Conservation (phyloP, 2,113 vertebrate species). For the Cyprinodon variegatus region DNA sequence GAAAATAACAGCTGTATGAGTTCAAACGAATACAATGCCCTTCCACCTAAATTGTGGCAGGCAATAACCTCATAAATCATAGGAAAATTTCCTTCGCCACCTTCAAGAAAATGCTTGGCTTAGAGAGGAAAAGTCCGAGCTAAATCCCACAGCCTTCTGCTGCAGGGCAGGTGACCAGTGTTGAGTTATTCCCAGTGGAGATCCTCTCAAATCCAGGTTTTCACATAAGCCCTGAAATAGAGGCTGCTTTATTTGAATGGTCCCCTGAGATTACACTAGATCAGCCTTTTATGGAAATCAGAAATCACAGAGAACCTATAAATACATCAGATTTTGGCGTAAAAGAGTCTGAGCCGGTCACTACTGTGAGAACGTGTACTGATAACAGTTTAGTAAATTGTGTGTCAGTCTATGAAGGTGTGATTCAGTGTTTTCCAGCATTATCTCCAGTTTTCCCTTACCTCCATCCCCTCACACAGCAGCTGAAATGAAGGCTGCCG, state of each 20-base stretch:
- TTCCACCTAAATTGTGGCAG: not conserved
- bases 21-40: conserved; percentile 5
- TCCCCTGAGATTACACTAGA: not conserved
- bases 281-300: conserved; percentile 7
- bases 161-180: conserved; percentile 10
- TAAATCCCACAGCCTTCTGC: conserved; percentile 18
- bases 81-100: conserved; percentile 1
- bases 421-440: conserved; percentile 15
- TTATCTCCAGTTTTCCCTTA: conserved; percentile 26
- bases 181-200: conserved; percentile 11
- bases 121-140: conserved; percentile 25
- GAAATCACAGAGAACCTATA: not conserved
- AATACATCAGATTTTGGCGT: conserved; percentile 5
- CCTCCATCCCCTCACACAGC: conserved; percentile 36
- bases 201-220: conserved; percentile 29
- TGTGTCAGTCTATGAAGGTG: conserved; percentile 1
- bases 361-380: not conserved
- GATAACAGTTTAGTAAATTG: not conserved
- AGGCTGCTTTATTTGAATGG: conserved; percentile 11
- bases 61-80: conserved; percentile 44
- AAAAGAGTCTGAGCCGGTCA: conserved; percentile 2
- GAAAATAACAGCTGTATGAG: not conserved
- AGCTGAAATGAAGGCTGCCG: conserved; percentile 47
- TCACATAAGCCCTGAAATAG: not conserved
- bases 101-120: conserved; percentile 25